Evolutionary conservation across 2,113 vertebrate species (phyloP), one percentile per base, ranked within the genome.

Genomic region (Collichthys lucidus): DNA sequence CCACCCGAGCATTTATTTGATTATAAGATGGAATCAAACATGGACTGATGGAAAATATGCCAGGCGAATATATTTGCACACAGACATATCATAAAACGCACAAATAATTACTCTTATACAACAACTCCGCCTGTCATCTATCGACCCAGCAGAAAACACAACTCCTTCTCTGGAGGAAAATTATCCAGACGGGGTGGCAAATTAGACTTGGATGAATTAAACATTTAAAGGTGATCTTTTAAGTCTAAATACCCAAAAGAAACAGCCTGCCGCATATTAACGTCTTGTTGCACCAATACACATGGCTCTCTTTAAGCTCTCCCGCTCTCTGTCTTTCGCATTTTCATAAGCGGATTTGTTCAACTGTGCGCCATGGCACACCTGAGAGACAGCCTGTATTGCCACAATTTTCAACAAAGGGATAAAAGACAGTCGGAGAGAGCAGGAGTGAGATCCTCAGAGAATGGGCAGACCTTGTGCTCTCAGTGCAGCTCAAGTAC

Each of bases 1-100:
- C 49, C 76, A 79, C 72, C 74, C 40, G 76, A 46, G 81, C 47
- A 44, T 88, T 86, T 56, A 53, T 90, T 86, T 72, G 47, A 86
- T 70, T 46, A 46, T 16, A 76, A 78, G 31, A 63, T 79, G 46
- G 60, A 79, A 80, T 57, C 70, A 80, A 89, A 81, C 63, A 82
- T 50, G 69, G 63, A 85, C 29, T 56, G 74, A 71, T 65, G 60
- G 40, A 65, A 57, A 49, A 75, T 68, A 53, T 44, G 19, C 20
- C 12, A 44, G n/a, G 62, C 77, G 83, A 62, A 80, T 59, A 77
- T 17, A 59, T 19, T 79, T 40, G 19, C 40, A 86, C 44, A 80
- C 42, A 62, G 14, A 63, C 8, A 71, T 46, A 76, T 11, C 70
- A 26, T 22, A 70, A 52, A 19, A 61, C 11, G 62, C 49, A 77